Evolutionary conservation across 2,888 invertebrate genomes (phyloP).

Genomic region (Lasioglossum villosulum): DNA sequence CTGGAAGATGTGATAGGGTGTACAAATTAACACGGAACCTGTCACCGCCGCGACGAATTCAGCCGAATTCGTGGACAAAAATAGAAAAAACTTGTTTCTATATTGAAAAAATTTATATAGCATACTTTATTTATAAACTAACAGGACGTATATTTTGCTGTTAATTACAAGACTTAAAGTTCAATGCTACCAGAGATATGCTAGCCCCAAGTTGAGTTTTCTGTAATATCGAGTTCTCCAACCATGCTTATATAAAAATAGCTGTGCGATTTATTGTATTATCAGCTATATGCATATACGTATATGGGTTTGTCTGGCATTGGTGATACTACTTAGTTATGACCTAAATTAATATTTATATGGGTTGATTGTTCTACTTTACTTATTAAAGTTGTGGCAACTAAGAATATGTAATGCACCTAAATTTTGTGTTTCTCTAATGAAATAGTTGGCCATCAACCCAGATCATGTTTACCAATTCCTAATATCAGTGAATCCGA

Average conservation of each 20-base stretch:
- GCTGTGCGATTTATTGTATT: background rate
- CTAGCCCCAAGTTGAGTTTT: background rate
- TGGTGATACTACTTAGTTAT: too few species aligned
- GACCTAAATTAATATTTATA: too few species aligned
- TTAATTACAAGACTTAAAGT: background rate
- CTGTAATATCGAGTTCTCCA: background rate
- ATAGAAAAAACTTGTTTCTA: too few species aligned
- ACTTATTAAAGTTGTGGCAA: background rate
- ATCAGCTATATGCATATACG: background rate
- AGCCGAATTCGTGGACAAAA: background rate
- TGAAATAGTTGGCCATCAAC: background rate
- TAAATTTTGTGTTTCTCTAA: background rate
- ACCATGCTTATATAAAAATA: background rate
- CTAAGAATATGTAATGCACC: background rate
- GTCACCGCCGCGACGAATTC: too few species aligned
- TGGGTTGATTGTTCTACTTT: background rate
- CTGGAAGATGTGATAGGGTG: too few species aligned
- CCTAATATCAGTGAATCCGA: too few species aligned
- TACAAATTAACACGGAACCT: too few species aligned
- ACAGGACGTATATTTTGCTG: background rate
- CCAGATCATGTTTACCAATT: background rate
- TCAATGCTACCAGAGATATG: background rate
- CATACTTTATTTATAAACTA: too few species aligned
- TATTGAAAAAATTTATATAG: too few species aligned
- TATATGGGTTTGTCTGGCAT: too few species aligned